Evolutionary conservation across 2,113 vertebrate species (phyloP).

Genomic region (Trogon melanurus): DNA sequence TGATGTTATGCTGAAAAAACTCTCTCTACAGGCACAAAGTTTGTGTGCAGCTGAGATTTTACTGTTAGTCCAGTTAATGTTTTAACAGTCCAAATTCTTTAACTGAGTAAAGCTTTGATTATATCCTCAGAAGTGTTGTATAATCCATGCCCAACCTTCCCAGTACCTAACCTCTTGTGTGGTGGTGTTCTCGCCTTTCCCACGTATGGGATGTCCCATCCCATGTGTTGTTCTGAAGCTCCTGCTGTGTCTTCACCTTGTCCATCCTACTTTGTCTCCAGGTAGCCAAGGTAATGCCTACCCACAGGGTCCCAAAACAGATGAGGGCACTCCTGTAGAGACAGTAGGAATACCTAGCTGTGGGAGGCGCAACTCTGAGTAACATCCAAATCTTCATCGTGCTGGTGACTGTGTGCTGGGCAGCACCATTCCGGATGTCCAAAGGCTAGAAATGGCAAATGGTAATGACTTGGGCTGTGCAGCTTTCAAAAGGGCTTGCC

Average conservation of each 20-base stretch:
- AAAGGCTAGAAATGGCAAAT: neutral
- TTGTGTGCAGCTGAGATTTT: neutral
- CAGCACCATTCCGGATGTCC: neutral
- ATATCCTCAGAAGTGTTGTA: neutral
- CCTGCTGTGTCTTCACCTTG: neutral
- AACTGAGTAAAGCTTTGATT: neutral
- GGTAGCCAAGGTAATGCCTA: neutral
- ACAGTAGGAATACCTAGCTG: neutral
- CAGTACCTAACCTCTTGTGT: accelerated
- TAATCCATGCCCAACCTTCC: neutral
- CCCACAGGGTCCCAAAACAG: too few species aligned
- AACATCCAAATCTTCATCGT: neutral
- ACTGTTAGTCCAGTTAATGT: neutral
- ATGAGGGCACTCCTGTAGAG: neutral
- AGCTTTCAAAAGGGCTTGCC: neutral
- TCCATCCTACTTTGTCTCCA: neutral
- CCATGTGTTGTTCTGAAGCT: accelerated
- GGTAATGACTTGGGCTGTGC: neutral
- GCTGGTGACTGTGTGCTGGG: neutral
- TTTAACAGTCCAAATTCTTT: neutral
- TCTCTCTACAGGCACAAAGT: neutral
- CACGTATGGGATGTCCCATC: accelerated
- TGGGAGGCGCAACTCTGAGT: neutral
- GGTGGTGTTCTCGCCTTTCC: neutral
- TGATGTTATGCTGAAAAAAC: neutral